Conservation (phyloP, 2,113 vertebrate species). For the Chloropsis cyanopogon region DNA sequence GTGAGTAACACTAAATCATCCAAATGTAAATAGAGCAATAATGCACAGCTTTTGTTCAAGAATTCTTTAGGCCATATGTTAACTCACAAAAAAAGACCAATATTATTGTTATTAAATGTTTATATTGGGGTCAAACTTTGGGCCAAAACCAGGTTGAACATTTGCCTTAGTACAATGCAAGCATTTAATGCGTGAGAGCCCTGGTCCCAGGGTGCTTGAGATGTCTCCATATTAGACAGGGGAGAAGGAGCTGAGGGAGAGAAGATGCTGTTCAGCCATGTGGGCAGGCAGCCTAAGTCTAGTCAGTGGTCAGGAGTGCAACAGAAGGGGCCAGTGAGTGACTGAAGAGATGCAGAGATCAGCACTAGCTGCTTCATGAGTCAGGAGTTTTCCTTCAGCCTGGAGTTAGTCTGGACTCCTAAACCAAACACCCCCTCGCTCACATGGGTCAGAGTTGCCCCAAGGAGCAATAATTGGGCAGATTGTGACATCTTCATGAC, state of each 20-base stretch:
- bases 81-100: not conserved
- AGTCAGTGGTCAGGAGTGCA: not conserved
- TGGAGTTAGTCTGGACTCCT: not conserved
- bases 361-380: not conserved
- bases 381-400: not conserved
- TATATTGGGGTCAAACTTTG: not conserved
- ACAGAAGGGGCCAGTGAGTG: not conserved
- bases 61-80: not conserved
- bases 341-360: not conserved
- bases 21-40: not conserved
- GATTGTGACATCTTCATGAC: fast-evolving
- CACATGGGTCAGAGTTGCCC: not conserved
- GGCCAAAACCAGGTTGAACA: not conserved
- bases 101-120: not conserved
- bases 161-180: not conserved
- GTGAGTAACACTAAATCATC: not conserved
- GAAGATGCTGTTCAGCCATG: not conserved
- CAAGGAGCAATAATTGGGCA: not conserved
- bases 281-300: not conserved
- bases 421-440: fast-evolving
- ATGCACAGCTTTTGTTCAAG: not conserved
- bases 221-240: not conserved
- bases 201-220: not conserved
- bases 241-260: not conserved
- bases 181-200: not conserved